Conservation (phyloP, 1,140 invertebrate species). For the Eueides isabella region DNA sequence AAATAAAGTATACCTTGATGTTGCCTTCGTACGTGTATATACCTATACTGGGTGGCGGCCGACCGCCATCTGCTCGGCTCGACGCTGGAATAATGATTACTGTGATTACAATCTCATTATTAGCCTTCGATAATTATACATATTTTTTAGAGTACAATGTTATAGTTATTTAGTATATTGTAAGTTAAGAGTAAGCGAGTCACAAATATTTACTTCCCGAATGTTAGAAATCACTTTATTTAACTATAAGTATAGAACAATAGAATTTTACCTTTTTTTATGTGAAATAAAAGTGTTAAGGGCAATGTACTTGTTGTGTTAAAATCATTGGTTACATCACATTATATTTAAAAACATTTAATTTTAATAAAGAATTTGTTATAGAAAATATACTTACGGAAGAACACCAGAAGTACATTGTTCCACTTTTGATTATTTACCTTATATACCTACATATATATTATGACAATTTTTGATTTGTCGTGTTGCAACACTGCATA, state of each 20-base stretch:
- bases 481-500: conserved; percentile 48
- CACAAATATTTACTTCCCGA: conserved; percentile 80
- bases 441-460: not conserved
- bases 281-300: conserved; percentile 54
- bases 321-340: not conserved
- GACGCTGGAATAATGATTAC: conserved; percentile 72
- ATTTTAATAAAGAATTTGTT: not conserved
- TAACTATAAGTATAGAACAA: conserved; percentile 76
- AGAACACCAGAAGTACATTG: not conserved
- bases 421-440: conserved; percentile 2
- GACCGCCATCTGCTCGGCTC: conserved; percentile 41
- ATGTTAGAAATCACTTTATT: conserved; percentile 75
- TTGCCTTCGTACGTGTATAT: conserved; percentile 74
- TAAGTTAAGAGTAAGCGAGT: conserved; percentile 78
- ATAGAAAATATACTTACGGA: not conserved
- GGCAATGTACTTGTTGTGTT: not conserved
- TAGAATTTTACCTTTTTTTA: conserved; percentile 79
- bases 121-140: conserved; percentile 82
- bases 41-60: conserved; percentile 48
- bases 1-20: conserved; percentile 82
- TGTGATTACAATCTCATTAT: conserved; percentile 81
- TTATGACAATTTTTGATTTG: conserved; percentile 38
- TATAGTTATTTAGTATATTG: conserved; percentile 80
- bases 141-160: conserved; percentile 82
- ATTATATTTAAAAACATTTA: not conserved